These are phyloP conservation scores for Chrysolina haemoptera DNA, from an alignment of 2,888 invertebrate species.

Conservation along the genomic window DNA sequence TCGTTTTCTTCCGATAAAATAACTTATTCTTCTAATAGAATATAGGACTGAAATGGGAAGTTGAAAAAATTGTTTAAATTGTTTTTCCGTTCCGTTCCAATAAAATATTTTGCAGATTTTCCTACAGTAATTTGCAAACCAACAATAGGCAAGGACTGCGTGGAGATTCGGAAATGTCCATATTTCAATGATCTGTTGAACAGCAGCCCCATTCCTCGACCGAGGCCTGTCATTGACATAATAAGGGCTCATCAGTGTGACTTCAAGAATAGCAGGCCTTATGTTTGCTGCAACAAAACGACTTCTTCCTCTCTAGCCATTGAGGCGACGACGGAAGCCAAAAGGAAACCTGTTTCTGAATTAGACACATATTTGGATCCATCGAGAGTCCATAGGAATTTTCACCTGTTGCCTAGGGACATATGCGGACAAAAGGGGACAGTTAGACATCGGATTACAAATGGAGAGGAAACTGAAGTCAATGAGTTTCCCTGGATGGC, in stretches of 20 bases:
- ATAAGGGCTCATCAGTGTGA: conserved; percentile 68
- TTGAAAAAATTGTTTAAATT: too few relatives aligned
- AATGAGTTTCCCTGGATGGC: conserved; percentile 86
- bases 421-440: conserved; percentile 74
- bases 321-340: not conserved
- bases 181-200: conserved; percentile 61
- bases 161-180: conserved; percentile 61
- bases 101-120: conserved; percentile 39
- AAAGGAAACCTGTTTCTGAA: not conserved
- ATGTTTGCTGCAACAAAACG: conserved; percentile 72
- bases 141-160: conserved; percentile 56
- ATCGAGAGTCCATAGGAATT: conserved; percentile 63
- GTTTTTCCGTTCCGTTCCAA: too few relatives aligned
- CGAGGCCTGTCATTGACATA: conserved; percentile 57
- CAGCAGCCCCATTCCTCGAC: conserved; percentile 58
- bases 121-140: conserved; percentile 48
- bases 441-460: conserved; percentile 72
- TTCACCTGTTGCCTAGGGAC: conserved; percentile 64
- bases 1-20: too few relatives aligned
- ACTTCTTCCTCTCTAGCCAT: not conserved
- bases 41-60: too few relatives aligned
- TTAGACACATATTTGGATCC: conserved; percentile 8
- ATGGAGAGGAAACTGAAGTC: conserved; percentile 75
- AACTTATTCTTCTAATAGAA: too few relatives aligned
- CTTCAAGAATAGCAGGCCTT: conserved; percentile 65